Evolutionary conservation across 2,113 vertebrate genomes (phyloP), one percentile per base, ranked within the genome.

Genomic region (Semicossyphus pulcher): DNA sequence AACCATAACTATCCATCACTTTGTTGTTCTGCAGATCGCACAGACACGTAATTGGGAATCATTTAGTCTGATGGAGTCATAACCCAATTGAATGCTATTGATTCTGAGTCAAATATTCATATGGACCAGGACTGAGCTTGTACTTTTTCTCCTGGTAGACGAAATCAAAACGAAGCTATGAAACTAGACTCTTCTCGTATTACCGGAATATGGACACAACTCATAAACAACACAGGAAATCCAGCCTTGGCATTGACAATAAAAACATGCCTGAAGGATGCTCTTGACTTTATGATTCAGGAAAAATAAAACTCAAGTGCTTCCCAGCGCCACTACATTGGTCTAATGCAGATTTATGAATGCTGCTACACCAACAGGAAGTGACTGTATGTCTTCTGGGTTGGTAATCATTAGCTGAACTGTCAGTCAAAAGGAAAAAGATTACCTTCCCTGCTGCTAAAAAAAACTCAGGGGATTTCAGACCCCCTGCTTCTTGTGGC

Each of bases 41-140:
- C 44, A 56, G 88, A 84, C 56, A 47, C 64, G 56, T 81, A 85
- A 82, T 75, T 74, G 78, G 25, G 44, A 87, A 83, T 92, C 75
- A 88, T 87, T 88, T 85, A 74, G 51, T 57, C 59, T 76, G 52
- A 78, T 79, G 75, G 78, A 83, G 78, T 80, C 67, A 61, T 91
- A 91, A 93, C 83, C 68, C 49, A 85, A 91, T 92, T 85, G 76
- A 72, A 83, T 62, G 39, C 32, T 42, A 91, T 88, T 78, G 81
- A 89, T 93, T 90, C 70, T 58, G 36, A 51, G 89, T 91, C 72
- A 83, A 87, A 88, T 81, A 88, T 87, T 84, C 39, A 75, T 72
- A 80, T 20, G 21, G 44, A 64, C 15, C 5, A 9, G 15, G 41
- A 54, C 21, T 18, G 18, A 51, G 29, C 49, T 51, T 78, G 47